phyloP scores from a whole-genome alignment of 2,888 invertebrate genomes.

The Sialis fuliginosa region DNA sequence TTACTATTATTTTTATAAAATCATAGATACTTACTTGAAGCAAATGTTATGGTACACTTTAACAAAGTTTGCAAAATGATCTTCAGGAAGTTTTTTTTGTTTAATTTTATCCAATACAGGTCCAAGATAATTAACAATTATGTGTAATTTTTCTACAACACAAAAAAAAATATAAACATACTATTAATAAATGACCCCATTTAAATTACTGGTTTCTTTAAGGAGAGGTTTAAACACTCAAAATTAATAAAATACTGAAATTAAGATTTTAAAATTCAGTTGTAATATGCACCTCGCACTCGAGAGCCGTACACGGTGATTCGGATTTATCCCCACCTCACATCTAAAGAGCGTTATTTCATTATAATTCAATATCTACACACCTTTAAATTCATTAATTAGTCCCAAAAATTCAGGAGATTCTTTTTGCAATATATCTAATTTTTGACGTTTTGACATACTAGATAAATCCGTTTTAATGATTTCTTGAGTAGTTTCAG shows the following conservation, averaged over 20 bases:
- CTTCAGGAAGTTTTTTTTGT: conserved; percentile 39
- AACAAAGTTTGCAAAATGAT: conserved; percentile 51
- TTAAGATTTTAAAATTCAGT: too few species aligned
- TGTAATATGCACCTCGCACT: conserved; percentile 11
- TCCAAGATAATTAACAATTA: conserved; percentile 30
- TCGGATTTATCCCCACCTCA: too few species aligned
- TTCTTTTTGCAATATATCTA: conserved; percentile 62
- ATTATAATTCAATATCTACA: neutral
- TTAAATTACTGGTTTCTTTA: too few species aligned
- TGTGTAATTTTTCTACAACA: conserved; percentile 2
- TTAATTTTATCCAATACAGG: conserved; percentile 49
- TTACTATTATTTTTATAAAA: neutral
- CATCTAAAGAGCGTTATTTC: neutral
- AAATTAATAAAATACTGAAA: too few species aligned
- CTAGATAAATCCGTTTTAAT: conserved; percentile 62
- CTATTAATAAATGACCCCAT: too few species aligned
- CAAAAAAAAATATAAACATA: too few species aligned
- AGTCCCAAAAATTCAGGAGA: conserved; percentile 73
- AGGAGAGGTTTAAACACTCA: too few species aligned
- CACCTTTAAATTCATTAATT: conserved; percentile 57
- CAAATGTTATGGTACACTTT: conserved; percentile 44
- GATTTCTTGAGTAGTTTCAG: conserved; percentile 23
- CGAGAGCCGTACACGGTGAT: too few species aligned
- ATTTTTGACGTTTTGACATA: conserved; percentile 56
- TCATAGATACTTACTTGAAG: neutral